Percentiles rank a stretch among this genome's conserved stretches.
These are phyloP conservation scores for Macrotis lagotis DNA, from an alignment of 2,113 vertebrate genomes.

Conservation along the genomic window DNA sequence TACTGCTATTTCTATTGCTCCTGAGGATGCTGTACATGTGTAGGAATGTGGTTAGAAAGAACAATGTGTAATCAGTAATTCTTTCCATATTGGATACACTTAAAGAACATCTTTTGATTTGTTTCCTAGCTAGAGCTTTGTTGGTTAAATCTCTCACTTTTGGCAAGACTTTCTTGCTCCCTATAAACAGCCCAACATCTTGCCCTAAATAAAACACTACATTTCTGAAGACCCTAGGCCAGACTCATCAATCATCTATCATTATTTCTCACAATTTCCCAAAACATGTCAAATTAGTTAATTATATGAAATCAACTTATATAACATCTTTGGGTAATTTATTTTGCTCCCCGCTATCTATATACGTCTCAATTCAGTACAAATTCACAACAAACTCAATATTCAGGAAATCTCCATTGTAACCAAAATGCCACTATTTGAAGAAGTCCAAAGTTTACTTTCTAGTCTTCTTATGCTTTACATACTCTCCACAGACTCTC, in stretches of 20 bases:
- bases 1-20: neutral
- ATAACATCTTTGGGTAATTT: neutral
- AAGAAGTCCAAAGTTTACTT: neutral
- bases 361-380: neutral
- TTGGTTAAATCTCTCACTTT: neutral
- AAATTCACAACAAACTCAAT: neutral
- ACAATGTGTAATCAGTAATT: neutral
- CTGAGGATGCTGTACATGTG: neutral
- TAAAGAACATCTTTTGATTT: slow-evolving; percentile 17
- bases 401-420: neutral
- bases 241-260: neutral
- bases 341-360: neutral
- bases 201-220: neutral
- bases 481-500: neutral
- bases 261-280: neutral
- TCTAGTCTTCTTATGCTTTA: neutral
- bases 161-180: neutral
- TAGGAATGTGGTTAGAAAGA: neutral
- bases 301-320: neutral
- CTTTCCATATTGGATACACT: neutral
- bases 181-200: neutral
- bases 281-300: neutral
- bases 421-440: neutral
- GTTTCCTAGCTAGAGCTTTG: neutral
- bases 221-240: neutral